Base-by-base conservation (phyloP, 2,113 vertebrate genomes). In the Nansenia antarctica region DNA sequence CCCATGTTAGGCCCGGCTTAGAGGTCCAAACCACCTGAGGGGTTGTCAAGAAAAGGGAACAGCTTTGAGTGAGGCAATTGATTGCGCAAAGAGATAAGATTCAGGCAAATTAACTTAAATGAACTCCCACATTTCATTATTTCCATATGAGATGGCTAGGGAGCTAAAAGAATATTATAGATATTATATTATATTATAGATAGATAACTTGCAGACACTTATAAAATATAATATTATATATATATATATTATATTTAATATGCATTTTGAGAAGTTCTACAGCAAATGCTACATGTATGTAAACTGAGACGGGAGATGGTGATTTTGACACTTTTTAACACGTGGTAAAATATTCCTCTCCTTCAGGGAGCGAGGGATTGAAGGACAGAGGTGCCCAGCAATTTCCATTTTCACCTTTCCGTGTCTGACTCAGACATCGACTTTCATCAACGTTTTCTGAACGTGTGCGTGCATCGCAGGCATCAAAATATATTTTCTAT, bases 401-500 rank as follows among this genome's bases (percentile, higher is more conserved):
- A 39, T 72, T 35, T 59, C 52, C 30, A 66, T 65, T 61, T 65
- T 58, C 31, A 37, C 31, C 12, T 22, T 8, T 54, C 57, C 39
- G 9, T 20, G 49, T 30, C 61, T 58, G 30, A 64, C 35, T 58
- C 39, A 26, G 30, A 30, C 35, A 27, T 53, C 57, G 12, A 12
- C 34, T 72, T 72, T 67, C n/a, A 54, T 77, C 54, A 52, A 64
- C 49, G 66, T 67, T 20, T 20, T 42, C 32, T 22, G 30, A 37
- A 5, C 11, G 45, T 67, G 26, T 18, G 4, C 7, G 31, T 24
- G 31, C 15, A 22, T 54, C 54, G 11, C 24, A 26, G 18, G 53
- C 53, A 14, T 42, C n/a, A 61, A 55, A 62, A n/a, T 11, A n/a
- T 52, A 35, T 4, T 2, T 57, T 32, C 34, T 31, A 24, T 27